Evolutionary conservation across 1,140 invertebrate genomes (phyloP), one percentile per base, ranked within the genome.

Genomic region (Drosophila erecta): DNA sequence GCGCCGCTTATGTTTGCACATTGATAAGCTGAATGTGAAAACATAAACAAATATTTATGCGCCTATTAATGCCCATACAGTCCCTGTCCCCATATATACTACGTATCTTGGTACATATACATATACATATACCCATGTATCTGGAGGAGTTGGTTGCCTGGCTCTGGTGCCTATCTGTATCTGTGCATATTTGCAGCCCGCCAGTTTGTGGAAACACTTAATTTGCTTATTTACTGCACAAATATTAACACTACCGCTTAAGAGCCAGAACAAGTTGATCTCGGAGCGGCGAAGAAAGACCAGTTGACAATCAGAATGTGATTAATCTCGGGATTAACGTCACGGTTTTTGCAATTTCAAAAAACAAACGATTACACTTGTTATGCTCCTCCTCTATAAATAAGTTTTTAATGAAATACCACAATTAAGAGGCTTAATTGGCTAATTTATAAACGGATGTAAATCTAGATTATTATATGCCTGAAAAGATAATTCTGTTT

Each of bases 1-100:
- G 73, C 58, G 64, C 64, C 75, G 53, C 53, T 70, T 41, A 43
- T 87, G 84, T 89, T 87, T 87, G 79, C 66, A 67, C 43, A 55
- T 60, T 79, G 83, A 87, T 87, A 87, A 89, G 71, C 58, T 47
- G 47, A 43, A 81, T 86, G 73, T 71, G 74, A 83, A 83, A 81
- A 78, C 66, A 72, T 67, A 76, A 58, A 76, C 83, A 87, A 86
- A 87, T 87, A 86, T 86, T 85, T 81, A 78, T 81, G 64, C 35
- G 60, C 60, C 72, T 76, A 78, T 81, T 77, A 80, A 65, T 67
- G 57, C 49, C 46, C 49, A 72, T 72, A 24, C 46, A 20, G 20
- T 37, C 6, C 24, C 37, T 44, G 38, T n/a, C 27, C 43, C 41
- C 46, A 33, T 61, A 55, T 12, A 70, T 41, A 54, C 43, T 20